These are phyloP conservation scores for Hydrozoanthus tunicans DNA, from an alignment of 64 coral and sea anemone genomes.

Conservation along the genomic window DNA sequence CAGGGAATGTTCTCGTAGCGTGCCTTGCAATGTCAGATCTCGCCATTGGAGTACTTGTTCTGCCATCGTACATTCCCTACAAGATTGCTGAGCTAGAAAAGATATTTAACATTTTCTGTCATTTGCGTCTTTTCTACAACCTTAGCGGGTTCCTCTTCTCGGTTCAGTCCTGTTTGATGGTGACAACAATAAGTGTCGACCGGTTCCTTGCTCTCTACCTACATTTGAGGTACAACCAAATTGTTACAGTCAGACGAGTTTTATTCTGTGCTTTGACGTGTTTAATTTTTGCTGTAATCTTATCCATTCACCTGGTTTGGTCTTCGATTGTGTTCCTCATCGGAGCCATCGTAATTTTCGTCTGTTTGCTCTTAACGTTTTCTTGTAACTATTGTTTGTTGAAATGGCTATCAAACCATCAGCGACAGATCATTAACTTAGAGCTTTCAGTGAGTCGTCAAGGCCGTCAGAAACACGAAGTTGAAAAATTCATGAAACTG, in stretches of 20 bases:
- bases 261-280: neutral
- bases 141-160: constrained; percentile 43
- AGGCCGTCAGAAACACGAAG: neutral
- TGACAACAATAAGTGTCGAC: constrained; percentile 34
- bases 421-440: neutral
- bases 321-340: neutral
- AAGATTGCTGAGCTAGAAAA: constrained; percentile 20
- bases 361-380: constrained; percentile 17
- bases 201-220: constrained; percentile 30
- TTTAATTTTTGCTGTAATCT: neutral
- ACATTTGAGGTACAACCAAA: constrained; percentile 21
- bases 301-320: constrained; percentile 25
- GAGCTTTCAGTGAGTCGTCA: neutral
- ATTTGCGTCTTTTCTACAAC: constrained; percentile 6
- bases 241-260: constrained; percentile 27
- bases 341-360: constrained; percentile 30
- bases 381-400: constrained; percentile 1
- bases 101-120: neutral
- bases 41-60: neutral
- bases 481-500: neutral
- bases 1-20: constrained; percentile 34
- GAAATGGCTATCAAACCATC: neutral
- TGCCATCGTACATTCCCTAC: constrained; percentile 31
- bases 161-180: constrained; percentile 24
- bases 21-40: constrained; percentile 31